Percentiles rank a stretch among this genome's conserved stretches.
Evolutionary conservation across 1,140 invertebrate genomes (phyloP).

Genomic region (Eumaeus atala): DNA sequence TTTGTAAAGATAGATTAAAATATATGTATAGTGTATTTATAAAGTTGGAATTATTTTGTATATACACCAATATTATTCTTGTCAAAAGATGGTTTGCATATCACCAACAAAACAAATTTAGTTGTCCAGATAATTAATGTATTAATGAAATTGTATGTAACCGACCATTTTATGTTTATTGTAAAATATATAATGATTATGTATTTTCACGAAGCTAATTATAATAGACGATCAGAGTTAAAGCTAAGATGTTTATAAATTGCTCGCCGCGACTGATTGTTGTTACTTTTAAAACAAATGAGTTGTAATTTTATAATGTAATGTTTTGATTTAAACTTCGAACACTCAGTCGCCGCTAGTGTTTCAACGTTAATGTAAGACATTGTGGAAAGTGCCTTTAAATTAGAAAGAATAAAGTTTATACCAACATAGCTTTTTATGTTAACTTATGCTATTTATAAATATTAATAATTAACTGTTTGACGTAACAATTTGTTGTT

Average conservation of each 20-base stretch:
- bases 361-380: slow-evolving; percentile 55
- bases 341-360: neutral
- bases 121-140: slow-evolving; percentile 32
- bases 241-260: slow-evolving; percentile 48
- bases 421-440: slow-evolving; percentile 72
- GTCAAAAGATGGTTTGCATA: slow-evolving; percentile 45
- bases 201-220: slow-evolving; percentile 50
- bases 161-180: slow-evolving; percentile 19
- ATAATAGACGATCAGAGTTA: slow-evolving; percentile 53
- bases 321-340: slow-evolving; percentile 3
- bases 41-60: slow-evolving; percentile 46
- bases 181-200: slow-evolving; percentile 22
- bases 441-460: slow-evolving; percentile 74
- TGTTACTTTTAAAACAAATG: slow-evolving; percentile 7
- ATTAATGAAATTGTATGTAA: slow-evolving; percentile 17
- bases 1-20: slow-evolving; percentile 44
- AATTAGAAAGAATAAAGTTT: slow-evolving; percentile 70
- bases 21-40: slow-evolving; percentile 56
- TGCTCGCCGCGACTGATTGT: slow-evolving; percentile 14
- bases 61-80: slow-evolving; percentile 33
- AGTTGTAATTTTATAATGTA: neutral
- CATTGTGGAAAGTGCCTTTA: slow-evolving; percentile 71
- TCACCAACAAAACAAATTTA: slow-evolving; percentile 37
- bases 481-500: slow-evolving; percentile 57
- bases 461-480: slow-evolving; percentile 72